These are phyloP conservation scores for Phyllotreta cruciferae DNA, from an alignment of 2,888 invertebrate genomes.

Conservation along the genomic window DNA sequence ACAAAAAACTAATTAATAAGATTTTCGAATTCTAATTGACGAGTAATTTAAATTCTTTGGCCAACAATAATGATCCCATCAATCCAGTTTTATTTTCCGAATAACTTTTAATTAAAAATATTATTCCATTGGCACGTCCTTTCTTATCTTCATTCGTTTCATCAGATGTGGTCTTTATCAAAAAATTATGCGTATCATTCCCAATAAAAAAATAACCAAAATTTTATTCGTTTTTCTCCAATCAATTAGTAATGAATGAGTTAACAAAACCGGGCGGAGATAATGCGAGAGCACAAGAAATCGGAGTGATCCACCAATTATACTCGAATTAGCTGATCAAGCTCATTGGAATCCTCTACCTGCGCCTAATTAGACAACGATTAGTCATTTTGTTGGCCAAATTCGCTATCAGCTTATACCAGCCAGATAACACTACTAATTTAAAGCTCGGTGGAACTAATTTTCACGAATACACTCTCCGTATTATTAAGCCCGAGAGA, in stretches of 20 bases:
- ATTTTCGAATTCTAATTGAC: too few relatives aligned
- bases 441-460: constrained; percentile 38
- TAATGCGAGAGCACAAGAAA: constrained; percentile 29
- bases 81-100: not conserved
- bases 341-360: constrained; percentile 55
- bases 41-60: too few relatives aligned
- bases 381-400: constrained; percentile 56
- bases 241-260: constrained; percentile 44
- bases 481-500: constrained; percentile 3
- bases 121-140: not conserved
- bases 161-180: constrained; percentile 9
- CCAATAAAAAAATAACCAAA: constrained; percentile 13
- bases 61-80: too few relatives aligned
- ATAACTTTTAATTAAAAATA: constrained; percentile 4
- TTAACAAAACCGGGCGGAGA: constrained; percentile 36
- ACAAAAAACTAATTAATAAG: too few relatives aligned
- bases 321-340: constrained; percentile 57
- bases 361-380: constrained; percentile 56
- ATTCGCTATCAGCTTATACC: constrained; percentile 51
- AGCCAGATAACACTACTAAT: constrained; percentile 49
- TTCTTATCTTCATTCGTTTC: constrained; percentile 1
- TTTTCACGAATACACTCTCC: constrained; percentile 31
- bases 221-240: constrained; percentile 23
- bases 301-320: constrained; percentile 46
- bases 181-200: not conserved